These are phyloP conservation scores for Macheiramphus alcinus DNA, from an alignment of 2,113 vertebrate species.

Conservation along the genomic window DNA sequence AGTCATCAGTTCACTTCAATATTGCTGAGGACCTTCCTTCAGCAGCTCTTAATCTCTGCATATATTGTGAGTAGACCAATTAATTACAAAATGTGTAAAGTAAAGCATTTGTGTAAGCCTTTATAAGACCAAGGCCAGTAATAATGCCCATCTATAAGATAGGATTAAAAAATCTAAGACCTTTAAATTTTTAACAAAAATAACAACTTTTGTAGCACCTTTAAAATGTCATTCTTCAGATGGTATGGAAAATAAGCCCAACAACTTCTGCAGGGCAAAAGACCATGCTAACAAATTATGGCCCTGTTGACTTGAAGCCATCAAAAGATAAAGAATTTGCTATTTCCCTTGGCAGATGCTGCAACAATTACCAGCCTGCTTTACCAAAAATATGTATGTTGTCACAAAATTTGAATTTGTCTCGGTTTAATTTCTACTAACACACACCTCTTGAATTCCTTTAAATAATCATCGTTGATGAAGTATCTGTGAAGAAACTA, in stretches of 20 bases:
- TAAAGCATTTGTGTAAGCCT: background rate
- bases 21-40: background rate
- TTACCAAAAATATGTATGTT: background rate
- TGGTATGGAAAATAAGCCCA: background rate
- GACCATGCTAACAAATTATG: fast-evolving
- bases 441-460: background rate
- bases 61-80: background rate
- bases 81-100: background rate
- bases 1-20: background rate
- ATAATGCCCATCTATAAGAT: background rate
- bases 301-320: background rate
- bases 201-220: background rate
- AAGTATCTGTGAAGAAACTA: background rate
- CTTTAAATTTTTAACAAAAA: background rate
- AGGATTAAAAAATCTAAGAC: background rate
- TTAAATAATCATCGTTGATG: background rate
- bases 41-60: background rate
- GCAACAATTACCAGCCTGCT: background rate
- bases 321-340: background rate
- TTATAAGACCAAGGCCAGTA: background rate
- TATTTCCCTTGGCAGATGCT: background rate
- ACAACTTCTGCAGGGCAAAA: background rate
- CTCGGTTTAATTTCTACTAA: background rate
- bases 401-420: background rate
- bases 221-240: background rate